Base-by-base conservation (phyloP, 1,140 invertebrate genomes). In the Rhizoglyphus robini region DNA sequence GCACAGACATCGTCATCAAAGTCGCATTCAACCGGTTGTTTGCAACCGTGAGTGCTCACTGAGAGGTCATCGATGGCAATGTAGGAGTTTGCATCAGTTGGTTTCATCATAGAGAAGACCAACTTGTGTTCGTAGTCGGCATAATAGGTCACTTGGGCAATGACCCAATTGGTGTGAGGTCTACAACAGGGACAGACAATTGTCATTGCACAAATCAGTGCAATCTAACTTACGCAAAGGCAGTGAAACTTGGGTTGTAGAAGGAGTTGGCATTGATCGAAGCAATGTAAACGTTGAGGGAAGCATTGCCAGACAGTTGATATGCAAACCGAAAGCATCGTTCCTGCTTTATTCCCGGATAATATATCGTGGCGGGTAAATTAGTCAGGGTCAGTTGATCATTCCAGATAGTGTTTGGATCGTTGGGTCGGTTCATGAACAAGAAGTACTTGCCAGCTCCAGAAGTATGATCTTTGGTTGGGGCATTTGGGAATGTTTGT, bases 1-100 rank as follows among this genome's bases (percentile, higher is more conserved):
- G 54, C n/a, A 58, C 54, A 58, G 54, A 58, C n/a, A 41, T 58
- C 54, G 54, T 58, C 54, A 41, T 58, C 54, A 20, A 58, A 58
- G 20, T 58, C 54, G 54, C 54, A 58, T 41, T 58, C n/a, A 54
- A 58, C 48, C 54, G 54, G 15, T 18, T 41, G n/a, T 29, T 58
- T 54, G n/a, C n/a, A 29, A 20, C 32, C 18, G 48, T 58, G 54
- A 58, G 15, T 58, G 20, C 15, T 15, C 15, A 58, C n/a, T 58
- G n/a, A 46, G 41, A 46, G 41, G 23, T 46, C 41, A 23, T 46
- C 41, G 15, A 58, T 15, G 32, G 54, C 54, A 15, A 58, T 20
- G 20, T 58, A 58, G 15, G 54, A 58, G 15, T 15, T 58, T 15
- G 48, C n/a, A 41, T 58, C 54, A 15, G 15, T 15, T 20, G 15